These are phyloP conservation scores for Lycopodina hypogea DNA, from an alignment of 37 sponge, comb jelly and placozoan genomes.

Conservation along the genomic window DNA sequence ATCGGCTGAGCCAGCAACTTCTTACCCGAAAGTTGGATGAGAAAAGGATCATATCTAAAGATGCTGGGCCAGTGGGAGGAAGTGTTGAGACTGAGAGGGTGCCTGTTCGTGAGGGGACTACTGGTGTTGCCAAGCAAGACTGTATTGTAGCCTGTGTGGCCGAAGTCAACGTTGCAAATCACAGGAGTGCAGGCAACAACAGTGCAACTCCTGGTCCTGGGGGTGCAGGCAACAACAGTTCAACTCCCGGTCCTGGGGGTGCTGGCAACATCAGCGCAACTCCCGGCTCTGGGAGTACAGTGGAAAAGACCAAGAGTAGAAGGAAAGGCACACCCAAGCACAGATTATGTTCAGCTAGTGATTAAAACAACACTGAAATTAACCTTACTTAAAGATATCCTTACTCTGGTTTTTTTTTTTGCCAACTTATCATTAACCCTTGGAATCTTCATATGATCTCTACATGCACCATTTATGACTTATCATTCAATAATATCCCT, in stretches of 20 bases:
- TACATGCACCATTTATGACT: no score
- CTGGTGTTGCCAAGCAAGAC: not conserved
- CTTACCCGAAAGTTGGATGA: constrained; percentile 51
- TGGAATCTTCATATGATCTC: no score
- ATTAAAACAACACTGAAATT: no score
- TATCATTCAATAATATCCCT: no score
- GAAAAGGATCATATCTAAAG: constrained; percentile 8
- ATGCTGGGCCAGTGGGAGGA: not conserved
- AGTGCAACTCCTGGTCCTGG: no score
- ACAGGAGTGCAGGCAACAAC: not conserved
- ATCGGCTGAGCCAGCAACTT: constrained; percentile 34
- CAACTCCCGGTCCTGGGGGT: not conserved
- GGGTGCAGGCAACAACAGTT: not conserved
- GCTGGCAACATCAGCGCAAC: not conserved
- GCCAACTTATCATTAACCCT: no score
- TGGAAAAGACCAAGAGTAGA: constrained; percentile 17
- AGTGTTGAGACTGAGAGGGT: no score
- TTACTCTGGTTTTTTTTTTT: no score
- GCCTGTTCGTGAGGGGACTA: not conserved
- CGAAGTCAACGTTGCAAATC: constrained; percentile 5
- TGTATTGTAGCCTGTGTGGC: not conserved
- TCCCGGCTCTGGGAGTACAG: not conserved
- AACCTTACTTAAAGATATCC: no score
- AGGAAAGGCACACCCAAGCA: constrained; percentile 55
- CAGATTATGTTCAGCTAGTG: not conserved